These are phyloP conservation scores for Ailuropoda melanoleuca DNA, from an alignment of 2,113 vertebrate species.

Conservation along the genomic window DNA sequence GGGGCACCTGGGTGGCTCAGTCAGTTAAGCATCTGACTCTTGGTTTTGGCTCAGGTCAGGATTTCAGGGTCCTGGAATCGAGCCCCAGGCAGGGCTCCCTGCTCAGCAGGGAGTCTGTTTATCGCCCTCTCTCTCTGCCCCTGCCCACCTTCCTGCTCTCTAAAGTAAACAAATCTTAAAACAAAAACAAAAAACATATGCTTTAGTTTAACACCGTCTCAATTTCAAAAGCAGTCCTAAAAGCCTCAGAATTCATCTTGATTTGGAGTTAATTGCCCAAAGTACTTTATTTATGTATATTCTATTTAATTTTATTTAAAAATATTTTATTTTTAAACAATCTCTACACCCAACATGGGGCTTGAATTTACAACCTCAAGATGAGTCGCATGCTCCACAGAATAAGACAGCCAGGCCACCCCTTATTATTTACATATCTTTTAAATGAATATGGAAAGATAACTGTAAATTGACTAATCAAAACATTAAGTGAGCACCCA, in stretches of 20 bases:
- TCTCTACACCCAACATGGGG: background rate
- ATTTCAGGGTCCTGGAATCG: no score
- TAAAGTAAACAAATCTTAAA: no score
- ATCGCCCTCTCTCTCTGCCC: no score
- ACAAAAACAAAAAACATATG: background rate
- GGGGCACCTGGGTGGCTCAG: no score
- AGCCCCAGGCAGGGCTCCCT: no score
- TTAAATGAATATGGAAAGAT: background rate
- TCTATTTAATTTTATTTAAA: background rate
- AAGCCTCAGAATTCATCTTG: background rate
- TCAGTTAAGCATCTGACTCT: no score
- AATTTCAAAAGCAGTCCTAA: background rate
- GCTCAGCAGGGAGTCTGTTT: no score
- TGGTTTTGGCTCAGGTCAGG: no score
- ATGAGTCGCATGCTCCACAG: background rate
- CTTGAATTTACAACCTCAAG: background rate
- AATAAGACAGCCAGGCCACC: no score
- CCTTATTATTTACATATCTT: background rate
- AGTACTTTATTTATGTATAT: background rate
- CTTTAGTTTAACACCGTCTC: background rate
- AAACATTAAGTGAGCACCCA: background rate
- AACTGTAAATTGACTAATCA: background rate
- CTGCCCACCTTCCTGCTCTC: no score
- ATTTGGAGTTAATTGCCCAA: background rate
- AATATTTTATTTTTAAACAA: background rate